phyloP scores from a whole-genome alignment of 1,140 invertebrate species.

The Ips typographus region DNA sequence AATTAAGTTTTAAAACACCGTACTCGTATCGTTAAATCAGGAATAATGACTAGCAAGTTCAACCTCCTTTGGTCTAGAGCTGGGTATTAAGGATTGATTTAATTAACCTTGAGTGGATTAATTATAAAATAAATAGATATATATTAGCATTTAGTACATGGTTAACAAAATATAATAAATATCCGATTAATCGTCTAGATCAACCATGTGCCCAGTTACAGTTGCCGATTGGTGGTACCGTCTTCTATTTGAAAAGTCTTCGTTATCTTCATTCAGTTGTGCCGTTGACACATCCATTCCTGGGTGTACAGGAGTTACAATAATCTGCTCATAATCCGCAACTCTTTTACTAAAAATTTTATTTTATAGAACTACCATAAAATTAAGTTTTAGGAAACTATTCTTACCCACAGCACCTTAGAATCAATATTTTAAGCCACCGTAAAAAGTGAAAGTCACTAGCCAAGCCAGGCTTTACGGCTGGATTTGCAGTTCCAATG shows the following conservation, averaged over 20 bases:
- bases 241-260: slow-evolving; percentile 87
- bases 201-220: slow-evolving; percentile 74
- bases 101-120: no score
- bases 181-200: slow-evolving; percentile 55
- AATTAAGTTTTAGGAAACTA: not conserved
- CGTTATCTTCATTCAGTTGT: slow-evolving; percentile 91
- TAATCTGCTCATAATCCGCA: slow-evolving; percentile 84
- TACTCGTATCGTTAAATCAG: no score
- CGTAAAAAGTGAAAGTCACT: slow-evolving; percentile 84
- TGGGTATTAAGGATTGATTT: no score
- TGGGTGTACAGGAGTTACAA: slow-evolving; percentile 83
- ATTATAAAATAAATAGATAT: not conserved
- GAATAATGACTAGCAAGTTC: no score
- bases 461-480: slow-evolving; percentile 87
- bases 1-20: no score
- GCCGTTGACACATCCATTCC: slow-evolving; percentile 78
- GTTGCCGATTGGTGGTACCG: slow-evolving; percentile 89
- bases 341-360: slow-evolving; percentile 63
- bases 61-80: no score
- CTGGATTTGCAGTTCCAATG: slow-evolving; percentile 90
- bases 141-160: slow-evolving; percentile 11
- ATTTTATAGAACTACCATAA: not conserved
- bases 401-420: slow-evolving; percentile 77
- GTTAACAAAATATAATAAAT: slow-evolving; percentile 14
- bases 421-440: slow-evolving; percentile 76